A percentile compares a stretch with the other conserved stretches of the same genome.
These are phyloP conservation scores for Paramormyrops kingsleyae DNA, from an alignment of 2,113 vertebrate genomes.

Conservation along the genomic window DNA sequence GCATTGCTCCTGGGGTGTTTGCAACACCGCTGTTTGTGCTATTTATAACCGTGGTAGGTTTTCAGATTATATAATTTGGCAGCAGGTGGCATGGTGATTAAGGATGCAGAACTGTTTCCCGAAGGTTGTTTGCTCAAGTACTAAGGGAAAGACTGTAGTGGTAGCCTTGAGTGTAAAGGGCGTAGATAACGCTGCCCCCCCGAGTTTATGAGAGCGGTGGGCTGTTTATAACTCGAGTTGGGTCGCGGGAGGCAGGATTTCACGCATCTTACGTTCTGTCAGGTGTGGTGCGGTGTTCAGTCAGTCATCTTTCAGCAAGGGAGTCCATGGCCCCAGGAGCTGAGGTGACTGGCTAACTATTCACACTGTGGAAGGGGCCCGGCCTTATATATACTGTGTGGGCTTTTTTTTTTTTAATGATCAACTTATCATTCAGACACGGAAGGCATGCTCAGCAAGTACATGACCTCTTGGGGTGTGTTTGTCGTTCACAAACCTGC, in stretches of 20 bases:
- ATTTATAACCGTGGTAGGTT: background rate
- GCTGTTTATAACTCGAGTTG: background rate
- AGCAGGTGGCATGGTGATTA: background rate
- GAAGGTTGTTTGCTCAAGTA: background rate
- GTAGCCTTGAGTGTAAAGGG: slow-evolving; percentile 1
- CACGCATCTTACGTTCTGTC: background rate
- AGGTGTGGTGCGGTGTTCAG: background rate
- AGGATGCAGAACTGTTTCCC: background rate
- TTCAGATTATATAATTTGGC: slow-evolving; percentile 6
- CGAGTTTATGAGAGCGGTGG: background rate
- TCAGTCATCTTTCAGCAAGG: background rate
- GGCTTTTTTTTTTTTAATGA: slow-evolving; percentile 1
- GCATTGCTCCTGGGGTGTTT: background rate
- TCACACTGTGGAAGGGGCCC: background rate
- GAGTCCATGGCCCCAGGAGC: background rate
- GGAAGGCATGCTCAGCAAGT: background rate
- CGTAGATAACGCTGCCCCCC: background rate
- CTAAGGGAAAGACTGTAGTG: background rate
- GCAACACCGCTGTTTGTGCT: background rate
- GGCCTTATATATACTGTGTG: background rate
- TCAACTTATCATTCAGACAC: slow-evolving; percentile 5
- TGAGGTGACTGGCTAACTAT: background rate
- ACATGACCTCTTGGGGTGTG: background rate
- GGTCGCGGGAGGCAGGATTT: background rate
- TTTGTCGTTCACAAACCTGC: background rate